A percentile compares a stretch with the other conserved stretches of the same genome.
Evolutionary conservation across 2,113 vertebrate genomes (phyloP).

Genomic region (Pomatorhinus ruficollis): DNA sequence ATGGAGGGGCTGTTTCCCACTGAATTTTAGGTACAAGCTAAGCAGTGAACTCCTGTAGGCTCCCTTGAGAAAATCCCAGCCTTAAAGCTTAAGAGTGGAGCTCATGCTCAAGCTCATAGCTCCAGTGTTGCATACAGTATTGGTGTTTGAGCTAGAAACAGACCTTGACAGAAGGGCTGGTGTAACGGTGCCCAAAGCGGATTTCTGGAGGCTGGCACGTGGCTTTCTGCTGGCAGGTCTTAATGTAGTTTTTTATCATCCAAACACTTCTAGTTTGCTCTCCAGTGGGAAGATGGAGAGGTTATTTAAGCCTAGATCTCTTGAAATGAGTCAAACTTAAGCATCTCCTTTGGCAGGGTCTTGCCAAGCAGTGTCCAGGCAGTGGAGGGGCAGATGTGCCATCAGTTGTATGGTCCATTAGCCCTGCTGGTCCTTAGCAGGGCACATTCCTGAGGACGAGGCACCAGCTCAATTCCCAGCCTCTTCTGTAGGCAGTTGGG

Average conservation of each 20-base stretch:
- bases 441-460: accelerated
- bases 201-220: accelerated
- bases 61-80: background rate
- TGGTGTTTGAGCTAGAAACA: background rate
- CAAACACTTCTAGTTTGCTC: background rate
- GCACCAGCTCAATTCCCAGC: background rate
- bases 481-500: background rate
- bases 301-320: background rate
- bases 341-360: background rate
- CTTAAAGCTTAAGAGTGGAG: background rate
- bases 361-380: background rate
- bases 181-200: too few relatives aligned
- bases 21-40: background rate
- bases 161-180: background rate
- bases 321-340: background rate
- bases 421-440: background rate
- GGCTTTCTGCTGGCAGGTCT: background rate
- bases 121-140: background rate
- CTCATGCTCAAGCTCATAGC: background rate
- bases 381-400: background rate
- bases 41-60: background rate
- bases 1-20: background rate
- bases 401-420: background rate
- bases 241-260: background rate
- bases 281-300: background rate